A percentile compares a stretch with the other conserved stretches of the same genome.
These are phyloP conservation scores for Selene dorsalis DNA, from an alignment of 2,797 vertebrate genomes.

Conservation along the genomic window DNA sequence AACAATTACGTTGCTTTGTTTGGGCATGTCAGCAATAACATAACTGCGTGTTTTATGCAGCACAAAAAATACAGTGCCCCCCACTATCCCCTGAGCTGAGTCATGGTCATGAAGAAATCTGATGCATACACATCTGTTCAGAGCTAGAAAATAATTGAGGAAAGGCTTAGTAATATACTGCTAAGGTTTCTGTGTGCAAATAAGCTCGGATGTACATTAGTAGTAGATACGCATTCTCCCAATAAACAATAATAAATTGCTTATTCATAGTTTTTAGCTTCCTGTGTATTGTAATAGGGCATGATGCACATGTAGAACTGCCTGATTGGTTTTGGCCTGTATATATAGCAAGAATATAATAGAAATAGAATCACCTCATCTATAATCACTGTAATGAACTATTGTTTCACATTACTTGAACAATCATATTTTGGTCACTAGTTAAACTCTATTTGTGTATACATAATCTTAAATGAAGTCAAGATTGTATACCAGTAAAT, in stretches of 20 bases:
- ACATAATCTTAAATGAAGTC: slow-evolving; percentile 45
- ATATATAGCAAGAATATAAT: slow-evolving; percentile 65
- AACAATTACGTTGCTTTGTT: slow-evolving; percentile 26
- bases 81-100: slow-evolving; percentile 18
- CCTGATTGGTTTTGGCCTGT: slow-evolving; percentile 62
- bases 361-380: slow-evolving; percentile 55
- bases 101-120: slow-evolving; percentile 21
- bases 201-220: slow-evolving; percentile 45
- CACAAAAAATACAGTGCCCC: slow-evolving; percentile 15
- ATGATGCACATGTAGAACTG: slow-evolving; percentile 52
- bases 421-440: slow-evolving; percentile 49
- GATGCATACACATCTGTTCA: slow-evolving; percentile 29
- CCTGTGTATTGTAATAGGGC: slow-evolving; percentile 50
- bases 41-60: slow-evolving; percentile 35
- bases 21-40: slow-evolving; percentile 54
- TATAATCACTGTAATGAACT: slow-evolving; percentile 42
- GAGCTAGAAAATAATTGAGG: slow-evolving; percentile 3
- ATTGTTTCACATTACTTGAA: slow-evolving; percentile 63
- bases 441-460: slow-evolving; percentile 50
- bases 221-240: slow-evolving; percentile 47
- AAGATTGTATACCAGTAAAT: slow-evolving; percentile 40
- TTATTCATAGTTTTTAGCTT: slow-evolving; percentile 54
- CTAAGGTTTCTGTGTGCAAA: slow-evolving; percentile 30
- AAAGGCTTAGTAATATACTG: slow-evolving; percentile 19
- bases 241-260: slow-evolving; percentile 44